Percentiles rank a stretch among this genome's conserved stretches.
phyloP scores from a whole-genome alignment of 2,113 vertebrate genomes.

The Tetraodon nigroviridis region DNA sequence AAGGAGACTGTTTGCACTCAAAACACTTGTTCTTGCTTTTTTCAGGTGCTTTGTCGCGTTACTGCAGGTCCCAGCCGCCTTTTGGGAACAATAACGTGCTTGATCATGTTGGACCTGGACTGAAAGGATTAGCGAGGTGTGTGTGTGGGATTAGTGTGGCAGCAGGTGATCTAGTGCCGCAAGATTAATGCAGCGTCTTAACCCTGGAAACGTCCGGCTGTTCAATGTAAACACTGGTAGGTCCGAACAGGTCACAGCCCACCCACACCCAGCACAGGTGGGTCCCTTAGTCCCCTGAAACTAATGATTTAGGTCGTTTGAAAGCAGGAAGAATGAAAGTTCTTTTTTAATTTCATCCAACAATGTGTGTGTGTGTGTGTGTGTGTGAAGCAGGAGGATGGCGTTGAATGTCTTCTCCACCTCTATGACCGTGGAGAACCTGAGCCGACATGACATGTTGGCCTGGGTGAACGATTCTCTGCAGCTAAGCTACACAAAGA shows the following conservation, averaged over 20 bases:
- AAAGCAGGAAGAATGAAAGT: background rate
- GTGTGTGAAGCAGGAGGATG: conserved; percentile 82
- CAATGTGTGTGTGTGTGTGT: conserved; percentile 17
- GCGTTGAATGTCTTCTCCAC: conserved; percentile 98
- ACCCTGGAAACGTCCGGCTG: background rate
- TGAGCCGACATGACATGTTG: conserved; percentile 97
- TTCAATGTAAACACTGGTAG: conserved; percentile 16
- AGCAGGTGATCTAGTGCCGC: conserved; percentile 24
- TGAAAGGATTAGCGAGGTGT: conserved; percentile 53
- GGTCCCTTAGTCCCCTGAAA: conserved; percentile 9
- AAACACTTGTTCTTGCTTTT: conserved; percentile 37
- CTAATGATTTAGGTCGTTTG: background rate
- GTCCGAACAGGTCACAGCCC: conserved; percentile 34
- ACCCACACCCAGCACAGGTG: conserved; percentile 45
- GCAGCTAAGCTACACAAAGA: conserved; percentile 91
- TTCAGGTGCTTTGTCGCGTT: background rate
- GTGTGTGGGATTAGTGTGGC: conserved; percentile 49
- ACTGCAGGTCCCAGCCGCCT: background rate
- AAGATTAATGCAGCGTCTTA: conserved; percentile 8
- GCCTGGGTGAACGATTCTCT: conserved; percentile 97
- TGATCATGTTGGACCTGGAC: conserved; percentile 31
- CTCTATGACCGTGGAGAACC: conserved; percentile 91
- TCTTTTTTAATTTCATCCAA: background rate
- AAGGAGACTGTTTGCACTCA: conserved; percentile 15
- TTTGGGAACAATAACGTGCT: conserved; percentile 17